Percentiles rank a stretch among this genome's conserved stretches.
Conservation (phyloP, 2,113 vertebrate species). For the Ammodytes marinus region DNA sequence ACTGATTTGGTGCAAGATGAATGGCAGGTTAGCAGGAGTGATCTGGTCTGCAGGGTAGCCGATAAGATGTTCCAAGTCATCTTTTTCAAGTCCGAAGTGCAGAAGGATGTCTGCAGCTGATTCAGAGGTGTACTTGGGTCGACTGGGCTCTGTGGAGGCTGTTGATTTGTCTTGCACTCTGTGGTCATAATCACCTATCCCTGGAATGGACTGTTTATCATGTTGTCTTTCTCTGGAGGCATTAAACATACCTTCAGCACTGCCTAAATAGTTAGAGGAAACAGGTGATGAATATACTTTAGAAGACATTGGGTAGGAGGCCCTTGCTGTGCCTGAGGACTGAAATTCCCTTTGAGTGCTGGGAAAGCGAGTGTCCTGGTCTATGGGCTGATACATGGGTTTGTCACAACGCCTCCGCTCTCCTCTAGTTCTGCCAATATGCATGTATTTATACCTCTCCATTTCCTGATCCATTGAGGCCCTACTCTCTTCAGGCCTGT, state of each 20-base stretch:
- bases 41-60: slow-evolving; percentile 93
- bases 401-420: slow-evolving; percentile 84
- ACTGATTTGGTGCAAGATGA: slow-evolving; percentile 92
- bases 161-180: neutral
- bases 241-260: neutral
- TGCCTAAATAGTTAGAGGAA: slow-evolving; percentile 44
- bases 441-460: slow-evolving; percentile 67
- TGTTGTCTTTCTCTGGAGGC: neutral
- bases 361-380: slow-evolving; percentile 73
- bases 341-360: slow-evolving; percentile 75
- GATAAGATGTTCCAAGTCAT: slow-evolving; percentile 93
- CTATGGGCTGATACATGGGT: slow-evolving; percentile 77
- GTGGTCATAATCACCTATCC: slow-evolving; percentile 55
- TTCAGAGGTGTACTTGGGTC: slow-evolving; percentile 89
- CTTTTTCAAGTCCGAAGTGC: slow-evolving; percentile 93
- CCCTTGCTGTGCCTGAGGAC: slow-evolving; percentile 15
- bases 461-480: slow-evolving; percentile 57
- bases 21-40: slow-evolving; percentile 93
- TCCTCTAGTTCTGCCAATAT: slow-evolving; percentile 80
- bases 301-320: slow-evolving; percentile 15
- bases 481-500: slow-evolving; percentile 68
- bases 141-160: slow-evolving; percentile 42
- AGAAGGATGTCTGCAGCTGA: slow-evolving; percentile 92
- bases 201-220: slow-evolving; percentile 39
- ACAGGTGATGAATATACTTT: slow-evolving; percentile 53